Percentiles rank a stretch among this genome's conserved stretches.
Conservation (phyloP, 1,140 invertebrate genomes). For the Triops cancriformis region DNA sequence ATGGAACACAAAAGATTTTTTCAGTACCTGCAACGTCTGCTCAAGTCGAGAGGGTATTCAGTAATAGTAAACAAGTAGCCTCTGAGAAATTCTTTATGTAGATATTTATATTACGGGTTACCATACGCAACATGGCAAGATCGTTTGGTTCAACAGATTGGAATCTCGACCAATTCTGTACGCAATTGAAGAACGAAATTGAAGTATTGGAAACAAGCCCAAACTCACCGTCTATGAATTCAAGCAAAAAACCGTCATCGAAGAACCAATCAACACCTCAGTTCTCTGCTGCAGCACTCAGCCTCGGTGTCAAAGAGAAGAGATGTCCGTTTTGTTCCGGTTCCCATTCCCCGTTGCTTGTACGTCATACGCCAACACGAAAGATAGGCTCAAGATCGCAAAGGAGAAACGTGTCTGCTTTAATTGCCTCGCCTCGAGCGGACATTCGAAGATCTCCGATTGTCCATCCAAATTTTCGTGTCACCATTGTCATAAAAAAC, state of each 20-base stretch:
- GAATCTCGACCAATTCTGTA: no score
- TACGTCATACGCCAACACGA: not conserved
- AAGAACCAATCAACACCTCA: not conserved
- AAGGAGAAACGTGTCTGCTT: constrained; percentile 9
- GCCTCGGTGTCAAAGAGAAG: not conserved
- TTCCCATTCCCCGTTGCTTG: not conserved
- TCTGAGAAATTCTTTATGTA: no score
- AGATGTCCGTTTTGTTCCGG: not conserved
- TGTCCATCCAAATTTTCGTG: constrained; percentile 10
- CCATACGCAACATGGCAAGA: no score
- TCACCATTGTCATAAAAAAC: not conserved
- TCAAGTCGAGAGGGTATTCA: no score
- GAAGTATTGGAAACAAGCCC: constrained; percentile 16
- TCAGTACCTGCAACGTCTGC: no score
- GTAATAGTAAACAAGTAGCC: no score
- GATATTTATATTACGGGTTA: no score
- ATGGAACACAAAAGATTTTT: no score
- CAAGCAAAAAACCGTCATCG: not conserved
- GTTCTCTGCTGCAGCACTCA: not conserved
- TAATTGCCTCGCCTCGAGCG: not conserved
- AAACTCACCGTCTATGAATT: not conserved
- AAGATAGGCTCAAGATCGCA: not conserved
- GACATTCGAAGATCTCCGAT: not conserved
- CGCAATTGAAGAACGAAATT: constrained; percentile 13
- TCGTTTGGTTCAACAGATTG: no score